Conservation (phyloP, 2,888 invertebrate species). For the Metallyticus violacea region DNA sequence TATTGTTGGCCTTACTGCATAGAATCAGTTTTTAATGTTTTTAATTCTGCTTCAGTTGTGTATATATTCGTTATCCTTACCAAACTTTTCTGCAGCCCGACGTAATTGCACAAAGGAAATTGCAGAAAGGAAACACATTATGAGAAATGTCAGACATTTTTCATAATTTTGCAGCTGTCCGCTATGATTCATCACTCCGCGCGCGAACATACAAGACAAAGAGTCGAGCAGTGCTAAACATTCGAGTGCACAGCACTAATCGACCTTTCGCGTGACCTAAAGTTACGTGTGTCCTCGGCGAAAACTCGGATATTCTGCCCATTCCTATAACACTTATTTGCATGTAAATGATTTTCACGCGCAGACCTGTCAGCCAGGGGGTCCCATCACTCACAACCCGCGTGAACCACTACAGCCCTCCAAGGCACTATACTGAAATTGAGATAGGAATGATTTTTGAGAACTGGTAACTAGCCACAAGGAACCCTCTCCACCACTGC, state of each 20-base stretch:
- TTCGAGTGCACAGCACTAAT: neutral
- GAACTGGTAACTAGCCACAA: too few relatives aligned
- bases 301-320: too few relatives aligned
- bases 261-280: neutral
- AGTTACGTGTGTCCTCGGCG: too few relatives aligned
- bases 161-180: neutral
- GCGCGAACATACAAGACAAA: neutral
- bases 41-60: too few relatives aligned
- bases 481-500: too few relatives aligned
- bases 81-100: too few relatives aligned
- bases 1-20: too few relatives aligned
- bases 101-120: neutral
- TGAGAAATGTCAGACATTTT: neutral
- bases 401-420: neutral
- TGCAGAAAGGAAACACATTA: neutral
- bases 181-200: neutral
- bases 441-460: too few relatives aligned
- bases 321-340: neutral
- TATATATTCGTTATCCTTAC: too few relatives aligned
- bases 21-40: too few relatives aligned
- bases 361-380: neutral
- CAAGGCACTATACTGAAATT: neutral
- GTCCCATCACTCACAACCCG: neutral
- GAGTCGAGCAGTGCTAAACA: neutral
- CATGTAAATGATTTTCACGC: neutral